Percentiles rank a stretch among this genome's conserved stretches.
Conservation (phyloP, 2,797 vertebrate species). For the Amblyraja radiata region DNA sequence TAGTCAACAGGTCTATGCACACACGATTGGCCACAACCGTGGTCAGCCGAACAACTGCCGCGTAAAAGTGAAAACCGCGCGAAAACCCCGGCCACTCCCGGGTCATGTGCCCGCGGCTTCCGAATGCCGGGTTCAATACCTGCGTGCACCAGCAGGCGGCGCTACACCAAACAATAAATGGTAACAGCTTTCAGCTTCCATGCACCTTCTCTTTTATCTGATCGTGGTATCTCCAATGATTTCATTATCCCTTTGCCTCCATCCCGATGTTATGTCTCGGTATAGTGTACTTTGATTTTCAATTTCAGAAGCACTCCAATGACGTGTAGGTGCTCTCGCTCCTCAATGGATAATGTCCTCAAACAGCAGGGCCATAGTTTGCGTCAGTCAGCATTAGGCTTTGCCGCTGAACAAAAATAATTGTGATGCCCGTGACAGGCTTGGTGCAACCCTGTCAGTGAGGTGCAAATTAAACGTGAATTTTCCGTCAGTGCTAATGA, state of each 20-base stretch:
- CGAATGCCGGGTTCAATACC: too few relatives aligned
- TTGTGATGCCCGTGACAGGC: not conserved
- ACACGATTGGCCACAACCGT: too few relatives aligned
- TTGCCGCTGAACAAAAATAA: not conserved
- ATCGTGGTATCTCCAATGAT: too few relatives aligned
- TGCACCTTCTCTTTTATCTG: not conserved
- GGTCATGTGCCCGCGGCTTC: too few relatives aligned
- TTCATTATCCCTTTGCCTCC: not conserved
- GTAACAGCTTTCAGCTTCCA: not conserved
- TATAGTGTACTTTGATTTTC: not conserved
- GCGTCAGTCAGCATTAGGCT: constrained; percentile 9
- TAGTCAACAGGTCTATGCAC: too few relatives aligned
- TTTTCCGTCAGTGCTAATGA: not conserved
- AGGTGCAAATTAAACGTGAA: not conserved
- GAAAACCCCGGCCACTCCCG: too few relatives aligned
- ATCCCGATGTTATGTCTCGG: not conserved
- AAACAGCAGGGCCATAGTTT: not conserved
- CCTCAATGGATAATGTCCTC: not conserved
- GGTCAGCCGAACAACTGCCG: too few relatives aligned
- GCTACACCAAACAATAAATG: too few relatives aligned
- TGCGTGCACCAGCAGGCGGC: too few relatives aligned
- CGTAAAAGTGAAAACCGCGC: too few relatives aligned
- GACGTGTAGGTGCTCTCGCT: not conserved
- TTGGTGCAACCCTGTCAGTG: not conserved
- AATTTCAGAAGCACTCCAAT: not conserved